A percentile compares a stretch with the other conserved stretches of the same genome.
These are phyloP conservation scores for Alcedo atthis DNA, from an alignment of 2,797 vertebrate species.

Conservation along the genomic window DNA sequence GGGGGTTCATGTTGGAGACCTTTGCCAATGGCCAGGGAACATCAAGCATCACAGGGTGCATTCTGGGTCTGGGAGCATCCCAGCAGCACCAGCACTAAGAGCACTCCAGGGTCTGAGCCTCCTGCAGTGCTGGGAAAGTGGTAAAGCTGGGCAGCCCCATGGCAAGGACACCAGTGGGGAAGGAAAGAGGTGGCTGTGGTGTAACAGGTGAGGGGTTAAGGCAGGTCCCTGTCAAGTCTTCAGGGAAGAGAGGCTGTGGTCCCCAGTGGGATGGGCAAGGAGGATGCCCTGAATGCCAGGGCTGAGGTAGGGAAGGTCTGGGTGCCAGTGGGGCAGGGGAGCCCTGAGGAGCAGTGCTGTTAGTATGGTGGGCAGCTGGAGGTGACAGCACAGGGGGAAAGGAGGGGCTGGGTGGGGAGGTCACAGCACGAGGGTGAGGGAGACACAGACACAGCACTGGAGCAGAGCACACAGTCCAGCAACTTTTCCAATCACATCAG, in stretches of 20 bases:
- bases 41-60: not conserved
- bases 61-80: not conserved
- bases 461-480: not conserved
- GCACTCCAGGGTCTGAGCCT: not conserved
- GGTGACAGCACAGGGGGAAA: not conserved
- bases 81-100: rapidly evolving
- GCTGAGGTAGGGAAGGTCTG: slow-evolving; percentile 51
- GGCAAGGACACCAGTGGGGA: rapidly evolving
- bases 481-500: not conserved
- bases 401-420: not conserved
- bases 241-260: not conserved
- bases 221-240: not conserved
- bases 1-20: not conserved
- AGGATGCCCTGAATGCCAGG: not conserved
- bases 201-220: not conserved
- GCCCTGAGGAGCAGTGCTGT: slow-evolving; percentile 36
- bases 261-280: not conserved
- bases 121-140: not conserved
- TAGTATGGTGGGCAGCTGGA: not conserved
- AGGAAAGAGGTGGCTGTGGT: not conserved
- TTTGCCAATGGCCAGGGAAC: not conserved
- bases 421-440: not conserved
- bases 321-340: not conserved
- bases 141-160: not conserved
- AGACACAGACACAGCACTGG: not conserved